Percentiles rank a stretch among this genome's conserved stretches.
These are phyloP conservation scores for Polyploca ridens DNA, from an alignment of 2,888 invertebrate species.

Conservation along the genomic window DNA sequence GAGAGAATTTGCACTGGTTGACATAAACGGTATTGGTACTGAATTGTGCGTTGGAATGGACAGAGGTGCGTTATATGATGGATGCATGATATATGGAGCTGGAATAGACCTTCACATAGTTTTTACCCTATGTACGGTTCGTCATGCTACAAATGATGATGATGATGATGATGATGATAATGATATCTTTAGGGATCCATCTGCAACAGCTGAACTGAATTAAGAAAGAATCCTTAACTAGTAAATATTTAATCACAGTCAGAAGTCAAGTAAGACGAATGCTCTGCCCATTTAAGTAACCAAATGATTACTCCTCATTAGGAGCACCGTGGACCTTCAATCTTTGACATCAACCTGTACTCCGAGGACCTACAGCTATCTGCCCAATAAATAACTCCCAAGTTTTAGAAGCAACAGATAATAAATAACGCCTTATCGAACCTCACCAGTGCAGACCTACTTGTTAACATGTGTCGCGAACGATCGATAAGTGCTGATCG, in stretches of 20 bases:
- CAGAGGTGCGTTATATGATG: not conserved
- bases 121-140: too few species aligned
- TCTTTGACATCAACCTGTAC: conserved; percentile 9
- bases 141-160: too few species aligned
- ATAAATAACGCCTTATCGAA: conserved; percentile 60
- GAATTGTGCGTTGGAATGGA: not conserved
- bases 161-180: too few species aligned
- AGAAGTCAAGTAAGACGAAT: not conserved
- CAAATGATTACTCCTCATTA: conserved; percentile 6
- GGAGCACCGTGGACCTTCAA: conserved; percentile 1
- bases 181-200: too few species aligned
- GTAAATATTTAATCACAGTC: not conserved
- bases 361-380: conserved; percentile 24
- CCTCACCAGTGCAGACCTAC: conserved; percentile 47
- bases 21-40: not conserved
- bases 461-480: conserved; percentile 66
- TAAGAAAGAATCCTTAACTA: not conserved
- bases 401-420: conserved; percentile 31
- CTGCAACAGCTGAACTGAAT: too few species aligned
- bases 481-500: conserved; percentile 58
- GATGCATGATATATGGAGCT: not conserved
- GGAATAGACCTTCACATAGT: too few species aligned
- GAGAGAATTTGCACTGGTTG: conserved; percentile 31
- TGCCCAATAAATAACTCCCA: conserved; percentile 37
- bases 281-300: conserved; percentile 3